Evolutionary conservation across 2,888 invertebrate genomes (phyloP), one percentile per base, ranked within the genome.

Genomic region (Philereme transversata): DNA sequence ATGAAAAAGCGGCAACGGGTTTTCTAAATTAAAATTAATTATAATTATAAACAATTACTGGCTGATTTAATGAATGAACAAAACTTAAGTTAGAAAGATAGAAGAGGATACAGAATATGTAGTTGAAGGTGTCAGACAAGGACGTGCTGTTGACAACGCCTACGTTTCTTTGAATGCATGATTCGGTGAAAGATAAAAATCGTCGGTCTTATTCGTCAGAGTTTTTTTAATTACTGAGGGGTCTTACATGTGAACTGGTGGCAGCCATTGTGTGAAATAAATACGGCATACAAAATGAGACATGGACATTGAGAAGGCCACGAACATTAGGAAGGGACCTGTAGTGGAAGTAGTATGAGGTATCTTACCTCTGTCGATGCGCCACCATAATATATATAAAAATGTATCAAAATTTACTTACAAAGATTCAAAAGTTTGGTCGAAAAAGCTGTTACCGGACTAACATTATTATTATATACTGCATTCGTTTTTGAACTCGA

Each of bases 101-200:
- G 84, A 88, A 68, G 65, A 83, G 84, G 90, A 90, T 62, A 67
- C 71, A 67, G 40, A 62, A 76, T 78, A 62, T 52, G 46, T 49
- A 66, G 60, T 68, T 64, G 51, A 57, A 57, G 65, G 71, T 60
- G 90, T 71, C 73, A 73, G 84, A 90, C 74, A 79, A 81, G 77
- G 88, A 89, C 72, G 79, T 70, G 71, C 69, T 60, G 80, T 78
- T 79, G 83, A 84, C 75, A 85, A 90, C 92, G 91, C 91, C 91
- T 91, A 83, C 90, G 81, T 82, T 85, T 84, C 88, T 85, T 87
- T 82, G 83, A 83, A 80, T 85, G 82, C 83, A 85, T 81, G 88
- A 90, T 91, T 91, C 89, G 90, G 88, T 84, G 82, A 82, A 85
- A 82, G 92, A 92, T 92, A 89, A 90, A 90, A 90, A 91, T 91